Conservation (phyloP, 2,113 vertebrate species). For the Craseonycteris thonglongyai region DNA sequence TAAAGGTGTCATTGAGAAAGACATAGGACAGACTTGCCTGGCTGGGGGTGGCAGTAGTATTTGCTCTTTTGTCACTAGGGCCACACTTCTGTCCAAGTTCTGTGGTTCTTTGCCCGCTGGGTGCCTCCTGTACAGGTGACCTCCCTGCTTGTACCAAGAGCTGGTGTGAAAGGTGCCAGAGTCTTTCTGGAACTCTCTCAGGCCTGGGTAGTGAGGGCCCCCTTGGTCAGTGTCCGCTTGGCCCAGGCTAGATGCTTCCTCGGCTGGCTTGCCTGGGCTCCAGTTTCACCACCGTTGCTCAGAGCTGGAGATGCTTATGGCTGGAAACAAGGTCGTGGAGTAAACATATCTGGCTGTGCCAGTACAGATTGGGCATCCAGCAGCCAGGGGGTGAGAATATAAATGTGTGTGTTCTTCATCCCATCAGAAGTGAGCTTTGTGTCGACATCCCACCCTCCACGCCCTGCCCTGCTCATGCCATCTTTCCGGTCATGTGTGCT, state of each 20-base stretch:
- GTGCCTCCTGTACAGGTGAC: rapidly evolving
- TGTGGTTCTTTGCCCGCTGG: background rate
- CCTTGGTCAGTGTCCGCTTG: rapidly evolving
- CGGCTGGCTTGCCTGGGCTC: rapidly evolving
- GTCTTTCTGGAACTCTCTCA: background rate
- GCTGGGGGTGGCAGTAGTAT: rapidly evolving
- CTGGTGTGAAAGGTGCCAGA: rapidly evolving
- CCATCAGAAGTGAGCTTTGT: rapidly evolving
- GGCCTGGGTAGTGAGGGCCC: background rate
- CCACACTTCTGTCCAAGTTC: background rate
- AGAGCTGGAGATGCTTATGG: background rate
- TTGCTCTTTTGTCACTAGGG: rapidly evolving
- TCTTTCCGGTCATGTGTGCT: rapidly evolving
- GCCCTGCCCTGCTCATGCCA: rapidly evolving
- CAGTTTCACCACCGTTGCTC: rapidly evolving
- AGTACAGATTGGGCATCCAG: rapidly evolving
- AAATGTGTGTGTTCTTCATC: rapidly evolving
- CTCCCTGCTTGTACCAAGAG: background rate
- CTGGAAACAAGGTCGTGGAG: rapidly evolving
- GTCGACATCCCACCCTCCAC: rapidly evolving
- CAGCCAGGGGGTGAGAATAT: rapidly evolving
- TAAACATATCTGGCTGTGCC: rapidly evolving
- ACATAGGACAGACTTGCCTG: background rate
- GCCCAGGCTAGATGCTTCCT: rapidly evolving
- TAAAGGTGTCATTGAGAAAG: background rate